Evolutionary conservation across 2,888 invertebrate species (phyloP).

Genomic region (Melipona bicolor): DNA sequence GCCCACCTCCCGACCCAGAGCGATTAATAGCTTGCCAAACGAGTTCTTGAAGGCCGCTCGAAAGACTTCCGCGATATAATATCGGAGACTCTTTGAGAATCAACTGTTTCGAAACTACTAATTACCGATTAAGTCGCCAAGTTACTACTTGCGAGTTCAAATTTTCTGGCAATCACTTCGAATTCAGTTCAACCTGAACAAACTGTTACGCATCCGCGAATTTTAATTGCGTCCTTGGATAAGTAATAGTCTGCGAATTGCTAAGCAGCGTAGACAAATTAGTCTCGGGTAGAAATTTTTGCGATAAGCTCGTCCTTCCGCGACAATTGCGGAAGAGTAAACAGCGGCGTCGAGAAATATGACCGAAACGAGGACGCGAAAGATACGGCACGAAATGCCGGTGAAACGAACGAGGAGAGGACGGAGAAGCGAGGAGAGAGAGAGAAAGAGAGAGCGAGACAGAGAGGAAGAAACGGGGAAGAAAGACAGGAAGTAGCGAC

Average conservation of each 20-base stretch:
- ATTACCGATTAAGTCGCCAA: no score
- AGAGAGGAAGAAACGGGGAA: not conserved
- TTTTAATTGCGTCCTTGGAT: no score
- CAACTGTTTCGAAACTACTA: no score
- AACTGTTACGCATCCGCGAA: no score
- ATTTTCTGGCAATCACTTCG: no score
- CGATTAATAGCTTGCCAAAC: slow-evolving; percentile 71
- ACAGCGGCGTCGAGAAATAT: slow-evolving; percentile 57
- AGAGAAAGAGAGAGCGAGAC: not conserved
- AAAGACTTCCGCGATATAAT: not conserved
- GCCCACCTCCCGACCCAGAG: slow-evolving; percentile 61
- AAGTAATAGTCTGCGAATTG: no score
- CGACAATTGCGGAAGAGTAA: slow-evolving; percentile 40
- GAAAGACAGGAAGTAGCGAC: slow-evolving; percentile 13
- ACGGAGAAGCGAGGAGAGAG: not conserved
- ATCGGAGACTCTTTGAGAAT: not conserved
- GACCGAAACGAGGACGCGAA: slow-evolving; percentile 44
- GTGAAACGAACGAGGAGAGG: not conserved
- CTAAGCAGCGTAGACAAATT: not conserved
- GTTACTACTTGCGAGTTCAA: no score
- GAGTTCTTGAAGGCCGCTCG: slow-evolving; percentile 1
- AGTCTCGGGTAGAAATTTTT: not conserved
- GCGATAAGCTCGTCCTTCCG: slow-evolving; percentile 8
- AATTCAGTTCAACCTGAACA: no score
- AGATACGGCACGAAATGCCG: not conserved